phyloP scores from a whole-genome alignment of 2,113 vertebrate genomes.

The Pelecanus crispus region DNA sequence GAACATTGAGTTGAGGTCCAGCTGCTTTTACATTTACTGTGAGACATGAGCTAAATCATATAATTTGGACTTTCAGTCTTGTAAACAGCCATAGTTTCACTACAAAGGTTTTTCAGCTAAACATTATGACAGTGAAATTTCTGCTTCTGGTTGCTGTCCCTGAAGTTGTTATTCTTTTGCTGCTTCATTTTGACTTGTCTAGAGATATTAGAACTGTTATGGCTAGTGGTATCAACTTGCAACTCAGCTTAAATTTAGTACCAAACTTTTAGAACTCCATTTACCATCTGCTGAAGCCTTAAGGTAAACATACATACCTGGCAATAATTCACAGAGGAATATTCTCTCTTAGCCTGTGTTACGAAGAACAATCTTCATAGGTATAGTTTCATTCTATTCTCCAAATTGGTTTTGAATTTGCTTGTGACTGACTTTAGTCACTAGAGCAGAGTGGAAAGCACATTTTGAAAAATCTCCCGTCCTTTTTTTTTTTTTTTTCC shows the following conservation, averaged over 20 bases:
- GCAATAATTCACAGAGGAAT: conserved; percentile 41
- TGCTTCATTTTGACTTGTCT: not conserved
- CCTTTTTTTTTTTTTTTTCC: not conserved
- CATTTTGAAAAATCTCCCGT: conserved; percentile 60
- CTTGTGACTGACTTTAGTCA: conserved; percentile 50
- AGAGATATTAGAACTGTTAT: not conserved
- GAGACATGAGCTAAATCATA: not conserved
- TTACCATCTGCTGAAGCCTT: conserved; percentile 44
- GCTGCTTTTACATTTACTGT: not conserved
- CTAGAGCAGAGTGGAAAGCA: conserved; percentile 24
- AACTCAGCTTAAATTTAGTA: conserved; percentile 32
- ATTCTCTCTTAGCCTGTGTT: conserved; percentile 24
- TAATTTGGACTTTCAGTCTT: not conserved
- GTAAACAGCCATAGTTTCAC: not conserved
- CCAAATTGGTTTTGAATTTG: conserved; percentile 63
- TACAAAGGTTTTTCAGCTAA: not conserved
- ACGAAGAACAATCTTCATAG: conserved; percentile 43
- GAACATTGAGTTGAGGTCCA: not conserved
- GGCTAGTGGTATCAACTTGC: not conserved
- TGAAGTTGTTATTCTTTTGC: not conserved
- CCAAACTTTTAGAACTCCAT: conserved; percentile 27
- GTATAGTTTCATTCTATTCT: conserved; percentile 43
- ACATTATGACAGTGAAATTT: not conserved
- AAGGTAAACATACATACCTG: conserved; percentile 22
- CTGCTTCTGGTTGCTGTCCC: not conserved